Base-by-base conservation (phyloP, 2,797 vertebrate species). In the Tragelaphus oryx region DNA sequence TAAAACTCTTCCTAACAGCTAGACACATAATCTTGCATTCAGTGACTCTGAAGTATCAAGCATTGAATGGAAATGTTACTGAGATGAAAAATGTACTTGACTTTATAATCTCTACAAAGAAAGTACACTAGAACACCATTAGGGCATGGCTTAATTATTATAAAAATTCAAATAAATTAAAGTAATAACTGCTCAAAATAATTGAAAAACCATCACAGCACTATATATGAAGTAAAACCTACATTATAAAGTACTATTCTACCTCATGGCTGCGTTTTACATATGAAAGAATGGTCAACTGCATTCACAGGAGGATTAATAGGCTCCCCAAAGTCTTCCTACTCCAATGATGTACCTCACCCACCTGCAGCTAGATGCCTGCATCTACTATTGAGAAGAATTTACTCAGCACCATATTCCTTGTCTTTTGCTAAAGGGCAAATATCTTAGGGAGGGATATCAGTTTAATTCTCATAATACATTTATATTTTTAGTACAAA, bases 51-150 rank as follows among this genome's bases (percentile, higher is more conserved):
- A 91, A 89, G n/a, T 2, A 33, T 13, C 4, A 76, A 89, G 17
- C 16, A 44, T 33, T 71, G 37, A 93, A 46, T 86, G 37, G 6
- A 81, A 93, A 76, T 71, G 57, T 79, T 91, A 86, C 24, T 57
- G 28, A 75, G 26, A 71, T 79, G 17, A 44, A 78, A 91, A 92
- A 87, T 65, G 22, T 50, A 74, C 46, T 74, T 74, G 68, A 81
- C 81, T 78, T 89, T 92, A 89, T 57, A n/a, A 55, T 89, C 78
- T 80, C 24, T 89, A 89, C n/a, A 91, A 80, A 79, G 76, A 91
- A 94, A 65, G 24, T 60, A 62, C 26, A 33, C 20, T 74, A 83
- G 26, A 76, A 82, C 20, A 68, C 17, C 14, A 81, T 68, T 74
- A 74, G 8, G 12, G 0, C 10, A 74, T 68, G 16, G 26, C 3